A percentile compares a stretch with the other conserved stretches of the same genome.
Conservation (phyloP, 2,113 vertebrate genomes). For the Procavia capensis region DNA sequence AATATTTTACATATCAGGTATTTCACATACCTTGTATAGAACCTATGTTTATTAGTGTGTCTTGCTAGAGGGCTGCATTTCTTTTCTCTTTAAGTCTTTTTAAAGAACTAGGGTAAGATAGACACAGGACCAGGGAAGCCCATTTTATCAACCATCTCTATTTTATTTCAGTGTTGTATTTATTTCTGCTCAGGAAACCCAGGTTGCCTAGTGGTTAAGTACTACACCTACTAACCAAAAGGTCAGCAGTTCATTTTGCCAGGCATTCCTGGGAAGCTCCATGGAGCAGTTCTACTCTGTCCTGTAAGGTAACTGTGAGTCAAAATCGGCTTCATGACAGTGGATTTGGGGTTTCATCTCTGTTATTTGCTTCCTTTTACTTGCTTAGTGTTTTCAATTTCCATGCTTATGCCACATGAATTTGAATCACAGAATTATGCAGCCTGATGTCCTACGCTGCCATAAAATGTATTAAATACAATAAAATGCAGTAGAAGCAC, state of each 20-base stretch:
- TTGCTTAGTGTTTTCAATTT: too few species aligned
- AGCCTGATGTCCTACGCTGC: background rate
- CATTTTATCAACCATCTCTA: background rate
- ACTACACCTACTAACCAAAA: too few species aligned
- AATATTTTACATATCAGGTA: background rate
- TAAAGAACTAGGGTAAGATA: background rate
- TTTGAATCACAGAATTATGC: background rate
- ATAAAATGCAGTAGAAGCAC: background rate
- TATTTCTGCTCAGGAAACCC: too few species aligned
- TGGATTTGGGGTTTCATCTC: too few species aligned
- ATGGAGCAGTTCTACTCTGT: too few species aligned
- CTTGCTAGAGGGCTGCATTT: background rate
- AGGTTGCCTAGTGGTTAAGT: too few species aligned
- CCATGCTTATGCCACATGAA: background rate
- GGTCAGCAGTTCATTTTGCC: too few species aligned
- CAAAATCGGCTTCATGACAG: too few species aligned
- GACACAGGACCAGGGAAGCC: too few species aligned
- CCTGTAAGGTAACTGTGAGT: too few species aligned
- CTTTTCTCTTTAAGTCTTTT: background rate
- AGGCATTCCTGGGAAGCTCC: too few species aligned
- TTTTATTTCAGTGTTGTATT: background rate
- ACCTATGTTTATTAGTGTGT: background rate
- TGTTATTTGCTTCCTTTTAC: too few species aligned
- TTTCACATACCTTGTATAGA: background rate
- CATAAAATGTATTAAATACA: background rate